Evolutionary conservation across 2,113 vertebrate species (phyloP), one percentile per base, ranked within the genome.

Genomic region (Leptocoma aspasia): DNA sequence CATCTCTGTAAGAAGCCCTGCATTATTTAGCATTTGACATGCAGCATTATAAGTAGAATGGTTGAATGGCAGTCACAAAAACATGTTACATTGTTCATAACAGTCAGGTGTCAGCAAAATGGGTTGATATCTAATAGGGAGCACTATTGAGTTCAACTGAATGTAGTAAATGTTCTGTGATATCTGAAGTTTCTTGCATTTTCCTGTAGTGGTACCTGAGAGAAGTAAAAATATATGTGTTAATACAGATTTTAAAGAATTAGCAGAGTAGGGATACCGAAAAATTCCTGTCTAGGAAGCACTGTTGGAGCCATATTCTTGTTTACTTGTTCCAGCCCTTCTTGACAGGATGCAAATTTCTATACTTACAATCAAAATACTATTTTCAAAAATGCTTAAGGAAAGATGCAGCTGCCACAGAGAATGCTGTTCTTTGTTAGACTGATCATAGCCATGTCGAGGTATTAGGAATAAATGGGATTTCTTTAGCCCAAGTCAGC

Each of bases 271-370:
- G 49, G 63, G 66, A 47, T 45, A 91, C 56, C 11, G 70, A 90
- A 81, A 82, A 39, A 60, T 28, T 92, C 49, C 35, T 57, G 15
- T 54, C 86, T 89, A 33, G 85, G 89, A 92, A 89, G 77, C 41
- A 77, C 41, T 82, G 10, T 85, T 73, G 90, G 82, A 96, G 49
- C 45, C 26, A 26, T 93, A 60, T 63, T 92, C 69, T 68, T 93
- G 70, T 93, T 95, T 86, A 65, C 57, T 92, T 63, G 86, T 97
- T 96, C 85, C 91, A 96, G 3, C 45, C 39, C 56, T 95, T 86
- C 71, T 70, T 81, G 59, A 83, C 61, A 94, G 85, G 82, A 95
- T 95, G 91, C 61, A 65, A 84, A 95, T 97, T 96, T 96, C n/a
- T 49, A 56, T 31, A 69, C 54, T 88, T 77, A 19, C 47, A 73